Percentiles rank a stretch among this genome's conserved stretches.
Conservation (phyloP, 2,888 invertebrate genomes). For the Phyllotreta cruciferae region DNA sequence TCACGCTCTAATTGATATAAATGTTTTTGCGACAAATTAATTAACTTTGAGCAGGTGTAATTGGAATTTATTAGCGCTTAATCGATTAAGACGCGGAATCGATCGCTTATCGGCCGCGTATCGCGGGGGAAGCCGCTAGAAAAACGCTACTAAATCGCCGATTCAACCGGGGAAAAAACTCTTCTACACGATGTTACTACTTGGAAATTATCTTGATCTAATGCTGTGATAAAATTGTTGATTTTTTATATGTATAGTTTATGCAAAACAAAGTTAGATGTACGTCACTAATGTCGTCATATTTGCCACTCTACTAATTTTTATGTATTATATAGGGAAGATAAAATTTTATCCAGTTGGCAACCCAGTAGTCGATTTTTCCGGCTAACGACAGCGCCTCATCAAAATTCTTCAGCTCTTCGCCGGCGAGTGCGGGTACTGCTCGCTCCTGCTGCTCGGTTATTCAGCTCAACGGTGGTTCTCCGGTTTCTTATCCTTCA, state of each 20-base stretch:
- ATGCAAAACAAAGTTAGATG: too few relatives aligned
- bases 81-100: constrained; percentile 22
- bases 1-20: constrained; percentile 47
- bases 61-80: constrained; percentile 36
- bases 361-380: background rate
- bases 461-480: constrained; percentile 22
- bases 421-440: constrained; percentile 31
- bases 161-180: too few relatives aligned
- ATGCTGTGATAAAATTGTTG: too few relatives aligned
- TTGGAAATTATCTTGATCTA: too few relatives aligned
- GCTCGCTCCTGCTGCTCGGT: constrained; percentile 22
- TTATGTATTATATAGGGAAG: too few relatives aligned
- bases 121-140: constrained; percentile 5
- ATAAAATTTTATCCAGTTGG: too few relatives aligned
- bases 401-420: constrained; percentile 43
- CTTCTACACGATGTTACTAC: too few relatives aligned
- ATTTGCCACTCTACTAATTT: too few relatives aligned
- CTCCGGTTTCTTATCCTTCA: constrained; percentile 14
- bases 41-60: constrained; percentile 44
- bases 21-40: constrained; percentile 45
- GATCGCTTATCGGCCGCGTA: constrained; percentile 18
- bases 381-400: constrained; percentile 38
- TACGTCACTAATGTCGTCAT: too few relatives aligned
- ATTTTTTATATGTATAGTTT: too few relatives aligned
- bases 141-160: too few relatives aligned